A percentile compares a stretch with the other conserved stretches of the same genome.
Evolutionary conservation across 2,113 vertebrate species (phyloP).

Genomic region (Rana temporaria): DNA sequence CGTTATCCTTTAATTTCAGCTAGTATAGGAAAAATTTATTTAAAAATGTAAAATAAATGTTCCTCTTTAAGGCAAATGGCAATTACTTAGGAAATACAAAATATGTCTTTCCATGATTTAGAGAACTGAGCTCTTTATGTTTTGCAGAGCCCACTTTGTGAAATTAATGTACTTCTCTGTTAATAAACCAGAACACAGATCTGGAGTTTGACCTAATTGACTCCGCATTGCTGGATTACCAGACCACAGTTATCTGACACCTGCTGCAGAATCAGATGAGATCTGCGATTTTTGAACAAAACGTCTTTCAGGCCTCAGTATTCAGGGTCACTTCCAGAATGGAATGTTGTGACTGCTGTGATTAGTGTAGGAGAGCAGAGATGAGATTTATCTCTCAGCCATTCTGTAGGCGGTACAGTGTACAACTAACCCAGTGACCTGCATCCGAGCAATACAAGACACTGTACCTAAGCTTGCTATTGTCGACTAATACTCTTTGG

Average conservation of each 20-base stretch:
- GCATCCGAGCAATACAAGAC: background rate
- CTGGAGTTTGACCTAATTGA: conserved; percentile 50
- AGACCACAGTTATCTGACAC: conserved; percentile 50
- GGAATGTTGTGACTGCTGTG: conserved; percentile 5
- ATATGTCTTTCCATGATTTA: background rate
- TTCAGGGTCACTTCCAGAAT: conserved; percentile 30
- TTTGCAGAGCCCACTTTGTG: conserved; percentile 34
- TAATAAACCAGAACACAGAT: conserved; percentile 18
- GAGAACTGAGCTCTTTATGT: background rate
- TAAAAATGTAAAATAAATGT: no score
- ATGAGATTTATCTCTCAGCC: conserved; percentile 22
- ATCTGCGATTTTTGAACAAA: conserved; percentile 28
- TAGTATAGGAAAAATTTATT: no score
- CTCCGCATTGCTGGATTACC: conserved; percentile 21
- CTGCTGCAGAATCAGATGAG: conserved; percentile 30
- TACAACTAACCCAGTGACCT: conserved; percentile 32
- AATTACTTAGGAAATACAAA: background rate
- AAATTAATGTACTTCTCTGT: conserved; percentile 37
- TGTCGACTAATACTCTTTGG: background rate
- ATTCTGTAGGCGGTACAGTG: background rate
- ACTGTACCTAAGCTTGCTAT: background rate
- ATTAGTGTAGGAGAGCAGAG: background rate
- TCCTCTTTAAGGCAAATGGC: background rate
- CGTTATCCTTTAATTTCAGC: no score
- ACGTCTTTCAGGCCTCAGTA: conserved; percentile 17